A percentile compares a stretch with the other conserved stretches of the same genome.
These are phyloP conservation scores for Odontamblyopus rebecca DNA, from an alignment of 2,797 vertebrate genomes.

Conservation along the genomic window DNA sequence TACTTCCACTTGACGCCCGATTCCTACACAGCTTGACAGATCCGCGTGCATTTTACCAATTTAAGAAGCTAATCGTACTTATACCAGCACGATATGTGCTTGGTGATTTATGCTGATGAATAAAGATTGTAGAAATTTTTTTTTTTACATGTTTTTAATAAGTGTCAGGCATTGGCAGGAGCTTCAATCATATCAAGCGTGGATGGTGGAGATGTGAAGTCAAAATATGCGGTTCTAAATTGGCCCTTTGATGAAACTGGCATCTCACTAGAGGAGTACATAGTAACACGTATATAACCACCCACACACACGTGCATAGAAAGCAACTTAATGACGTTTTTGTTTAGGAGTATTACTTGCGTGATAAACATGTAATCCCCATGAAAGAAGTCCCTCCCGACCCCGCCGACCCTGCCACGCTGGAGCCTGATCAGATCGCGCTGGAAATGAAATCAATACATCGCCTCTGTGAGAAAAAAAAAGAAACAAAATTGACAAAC, in stretches of 20 bases:
- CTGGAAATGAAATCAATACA: conserved; percentile 50
- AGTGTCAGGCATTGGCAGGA: conserved; percentile 12
- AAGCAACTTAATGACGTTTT: conserved; percentile 32
- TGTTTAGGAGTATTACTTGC: conserved; percentile 30
- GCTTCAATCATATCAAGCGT: conserved; percentile 13
- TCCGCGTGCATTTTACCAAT: conserved; percentile 7
- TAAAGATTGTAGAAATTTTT: conserved; percentile 4
- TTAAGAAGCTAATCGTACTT: not conserved
- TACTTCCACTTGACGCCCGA: conserved; percentile 1
- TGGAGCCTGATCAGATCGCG: conserved; percentile 44
- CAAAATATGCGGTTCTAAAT: conserved; percentile 43
- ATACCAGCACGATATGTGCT: not conserved
- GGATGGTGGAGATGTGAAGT: conserved; percentile 27
- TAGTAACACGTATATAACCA: conserved; percentile 17
- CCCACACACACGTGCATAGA: not conserved
- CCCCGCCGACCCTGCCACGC: conserved; percentile 25
- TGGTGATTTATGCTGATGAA: conserved; percentile 2
- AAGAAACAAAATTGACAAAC: conserved; percentile 44
- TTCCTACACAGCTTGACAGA: conserved; percentile 6
- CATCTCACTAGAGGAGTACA: conserved; percentile 46
- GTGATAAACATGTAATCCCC: conserved; percentile 36
- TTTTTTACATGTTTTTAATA: conserved; percentile 18
- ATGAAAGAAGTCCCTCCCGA: conserved; percentile 25
- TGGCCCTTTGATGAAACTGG: conserved; percentile 58
- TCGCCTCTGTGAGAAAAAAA: conserved; percentile 25